A percentile compares a stretch with the other conserved stretches of the same genome.
phyloP scores from a whole-genome alignment of 2,888 invertebrate genomes.

The Mimachlamys varia region DNA sequence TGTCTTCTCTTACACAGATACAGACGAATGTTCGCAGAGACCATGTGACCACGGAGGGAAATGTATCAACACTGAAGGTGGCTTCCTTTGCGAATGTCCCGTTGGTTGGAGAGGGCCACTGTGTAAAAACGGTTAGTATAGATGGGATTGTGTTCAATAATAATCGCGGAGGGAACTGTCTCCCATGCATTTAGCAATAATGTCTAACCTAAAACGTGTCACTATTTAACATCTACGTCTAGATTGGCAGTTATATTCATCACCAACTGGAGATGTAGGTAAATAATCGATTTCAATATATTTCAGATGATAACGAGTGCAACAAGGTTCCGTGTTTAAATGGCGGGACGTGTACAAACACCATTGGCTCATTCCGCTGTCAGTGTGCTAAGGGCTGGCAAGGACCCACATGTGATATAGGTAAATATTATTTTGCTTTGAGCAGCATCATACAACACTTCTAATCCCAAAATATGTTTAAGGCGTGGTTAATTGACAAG shows the following conservation, averaged over 20 bases:
- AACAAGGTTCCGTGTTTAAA: conserved; percentile 48
- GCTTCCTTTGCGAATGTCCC: conserved; percentile 75
- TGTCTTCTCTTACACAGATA: conserved; percentile 85
- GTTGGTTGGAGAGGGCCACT: conserved; percentile 84
- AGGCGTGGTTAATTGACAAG: too few relatives aligned
- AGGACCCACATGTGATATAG: conserved; percentile 50
- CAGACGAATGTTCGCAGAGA: conserved; percentile 90
- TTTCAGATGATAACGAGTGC: conserved; percentile 51
- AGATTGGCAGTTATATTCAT: too few relatives aligned
- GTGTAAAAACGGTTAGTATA: conserved; percentile 84
- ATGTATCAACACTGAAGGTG: conserved; percentile 75
- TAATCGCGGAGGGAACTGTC: too few relatives aligned
- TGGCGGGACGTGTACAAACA: conserved; percentile 84
- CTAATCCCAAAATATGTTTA: too few relatives aligned
- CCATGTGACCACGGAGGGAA: conserved; percentile 72
- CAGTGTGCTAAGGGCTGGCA: conserved; percentile 58
- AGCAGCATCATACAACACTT: not conserved
- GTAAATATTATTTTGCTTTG: not conserved
- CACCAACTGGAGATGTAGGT: too few relatives aligned
- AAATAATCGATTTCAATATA: not conserved
- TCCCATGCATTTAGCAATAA: too few relatives aligned
- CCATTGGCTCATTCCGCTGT: conserved; percentile 89
- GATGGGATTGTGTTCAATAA: too few relatives aligned
- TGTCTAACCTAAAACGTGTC: too few relatives aligned
- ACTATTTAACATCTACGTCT: too few relatives aligned